Evolutionary conservation across 1,140 invertebrate species (phyloP), one percentile per base, ranked within the genome.

Genomic region (Melipona quadrifasciata): DNA sequence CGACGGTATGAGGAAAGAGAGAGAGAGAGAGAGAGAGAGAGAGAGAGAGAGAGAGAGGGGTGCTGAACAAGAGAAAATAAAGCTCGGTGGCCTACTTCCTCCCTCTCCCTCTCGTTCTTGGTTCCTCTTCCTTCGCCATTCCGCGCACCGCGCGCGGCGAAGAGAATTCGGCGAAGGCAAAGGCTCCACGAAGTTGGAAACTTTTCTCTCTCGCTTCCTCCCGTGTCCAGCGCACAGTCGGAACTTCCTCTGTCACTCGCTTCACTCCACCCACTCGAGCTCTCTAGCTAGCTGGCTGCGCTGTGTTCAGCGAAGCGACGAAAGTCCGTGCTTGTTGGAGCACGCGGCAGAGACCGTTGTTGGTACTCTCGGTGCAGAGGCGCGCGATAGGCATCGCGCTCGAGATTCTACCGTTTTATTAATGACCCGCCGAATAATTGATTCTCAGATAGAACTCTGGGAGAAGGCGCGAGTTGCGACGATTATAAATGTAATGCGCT

Each of bases 71-170:
- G 80, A 86, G 87, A 81, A 87, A 84, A 90, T 90, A 86, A 91
- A 90, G 85, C 84, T 84, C 80, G 61, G 71, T 91, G 88, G 84
- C 90, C 88, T 78, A 91, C 80, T 90, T 91, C 85, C 82, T 51
- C 55, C 17, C n/a, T 53, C 34, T 73, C 27, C 8, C 31, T 58
- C 34, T 57, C 57, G 11, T 11, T 10, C 31, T 27, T 31, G 58
- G 58, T 61, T 61, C 19, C 47, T 51, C 34, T 31, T 6, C 1
- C n/a, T 65, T 16, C n/a, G 17, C 12, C 31, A 34, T 75, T 21
- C 27, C 57, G 34, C 34, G 47, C 16, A 58, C 21, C 27, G 53
- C 61, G 68, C 74, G 72, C 67, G 39, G 64, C 55, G 61, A 65
- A 31, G 77, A 58, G 87, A 85, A 89, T 86, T 39, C 51, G 58